phyloP scores from a whole-genome alignment of 2,113 vertebrate species.

The Cyanoderma ruficeps region DNA sequence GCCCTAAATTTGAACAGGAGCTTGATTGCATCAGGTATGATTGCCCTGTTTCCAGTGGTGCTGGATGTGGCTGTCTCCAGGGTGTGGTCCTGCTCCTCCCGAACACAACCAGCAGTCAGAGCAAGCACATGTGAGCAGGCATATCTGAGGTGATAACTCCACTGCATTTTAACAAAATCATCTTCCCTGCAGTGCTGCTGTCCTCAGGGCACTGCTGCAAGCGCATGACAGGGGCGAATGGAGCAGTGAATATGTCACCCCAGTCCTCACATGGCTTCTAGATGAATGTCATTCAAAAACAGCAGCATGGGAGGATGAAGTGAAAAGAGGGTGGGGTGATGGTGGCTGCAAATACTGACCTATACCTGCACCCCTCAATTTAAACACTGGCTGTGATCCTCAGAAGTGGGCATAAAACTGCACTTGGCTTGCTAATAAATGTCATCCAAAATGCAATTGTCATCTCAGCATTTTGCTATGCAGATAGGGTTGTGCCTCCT shows the following conservation, averaged over 20 bases:
- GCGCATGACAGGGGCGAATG: neutral
- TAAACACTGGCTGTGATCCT: neutral
- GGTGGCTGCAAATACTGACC: neutral
- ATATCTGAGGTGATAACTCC: neutral
- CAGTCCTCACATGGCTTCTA: neutral
- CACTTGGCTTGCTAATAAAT: constrained; percentile 38
- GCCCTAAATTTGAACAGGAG: neutral
- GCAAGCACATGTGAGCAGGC: neutral
- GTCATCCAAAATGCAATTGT: neutral
- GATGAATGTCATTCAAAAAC: neutral
- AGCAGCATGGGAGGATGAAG: neutral
- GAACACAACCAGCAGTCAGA: neutral
- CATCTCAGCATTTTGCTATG: constrained; percentile 54
- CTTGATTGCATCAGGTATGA: neutral
- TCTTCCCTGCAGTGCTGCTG: neutral
- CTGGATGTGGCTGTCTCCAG: neutral
- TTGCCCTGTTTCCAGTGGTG: neutral
- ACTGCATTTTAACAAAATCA: neutral
- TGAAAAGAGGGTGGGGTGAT: neutral
- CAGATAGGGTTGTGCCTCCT: constrained; percentile 52
- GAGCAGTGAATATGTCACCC: fast-evolving
- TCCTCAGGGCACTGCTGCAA: neutral
- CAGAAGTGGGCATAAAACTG: neutral
- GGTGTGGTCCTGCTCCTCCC: neutral
- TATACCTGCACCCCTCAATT: neutral